Base-by-base conservation (phyloP, 1,140 invertebrate species). In the Eumeta japonica region DNA sequence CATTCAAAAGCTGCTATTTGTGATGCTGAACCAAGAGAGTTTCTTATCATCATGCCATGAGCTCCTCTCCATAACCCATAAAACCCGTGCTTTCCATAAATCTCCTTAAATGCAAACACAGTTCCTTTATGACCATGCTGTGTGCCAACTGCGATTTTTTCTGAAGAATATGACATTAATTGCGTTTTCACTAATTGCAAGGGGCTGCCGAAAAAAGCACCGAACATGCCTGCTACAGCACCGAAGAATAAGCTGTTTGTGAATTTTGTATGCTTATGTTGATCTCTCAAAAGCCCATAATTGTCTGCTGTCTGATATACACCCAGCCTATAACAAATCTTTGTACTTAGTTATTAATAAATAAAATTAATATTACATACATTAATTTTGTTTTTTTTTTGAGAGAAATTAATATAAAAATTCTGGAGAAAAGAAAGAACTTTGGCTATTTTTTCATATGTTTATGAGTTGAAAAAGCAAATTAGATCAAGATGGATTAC, bases 161-260 rank as follows among this genome's bases (percentile, higher is more conserved):
- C 70, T 0, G 85, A 83, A 1, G 87, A 84, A 53, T 88, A 84
- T 0, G 91, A 84, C 75, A 96, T 94, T 3, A 96, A 68, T 57
- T 95, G 92, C 0, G 90, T 94, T 75, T 97, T 97, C 3, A 95
- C 78, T 70, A 95, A 62, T 57, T 90, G 92, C 11, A 94, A 79
- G 0, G 91, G 92, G 68, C 89, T 77, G 0, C 75, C 75, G 19
- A 67, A 61, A 10, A 70, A 48, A 0, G 59, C 75, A 11, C 72
- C 73, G 16, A 52, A 49, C 52, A 68, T 64, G 3, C 75, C 73
- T 11, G 73, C 50, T n/a, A 76, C 30, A 1, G 55, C 62, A 0
- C 75, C 75, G 49, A 72, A 66, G 19, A 72, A 52, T 14, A 76
- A 37, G 50, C 75, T 75, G 15, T 72, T 75, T 0, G 55, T n/a